Evolutionary conservation across 53 echinoderm and acorn worm genomes (phyloP).

Genomic region (Echinometra lucunter): DNA sequence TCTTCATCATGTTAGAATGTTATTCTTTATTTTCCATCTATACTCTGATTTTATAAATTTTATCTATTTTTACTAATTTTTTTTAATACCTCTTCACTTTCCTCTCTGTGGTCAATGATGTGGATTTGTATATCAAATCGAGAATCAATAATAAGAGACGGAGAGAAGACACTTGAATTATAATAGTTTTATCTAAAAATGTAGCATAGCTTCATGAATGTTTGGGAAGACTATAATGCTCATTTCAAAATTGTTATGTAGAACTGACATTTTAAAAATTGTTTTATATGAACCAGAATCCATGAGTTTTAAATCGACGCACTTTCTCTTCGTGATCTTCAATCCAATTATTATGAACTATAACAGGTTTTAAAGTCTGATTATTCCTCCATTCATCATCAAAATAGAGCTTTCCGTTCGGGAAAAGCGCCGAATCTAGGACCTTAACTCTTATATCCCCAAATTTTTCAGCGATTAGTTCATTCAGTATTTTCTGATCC

Average conservation of each 20-base stretch:
- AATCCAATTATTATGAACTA: slow-evolving; percentile 93
- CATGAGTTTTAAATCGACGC: slow-evolving; percentile 66
- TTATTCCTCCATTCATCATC: slow-evolving; percentile 61
- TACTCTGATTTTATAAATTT: too few species aligned
- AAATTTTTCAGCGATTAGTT: background rate
- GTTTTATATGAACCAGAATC: slow-evolving; percentile 66
- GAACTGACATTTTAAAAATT: background rate
- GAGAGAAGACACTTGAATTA: too few species aligned
- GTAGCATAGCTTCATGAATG: too few species aligned
- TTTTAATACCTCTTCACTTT: too few species aligned
- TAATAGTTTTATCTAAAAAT: too few species aligned
- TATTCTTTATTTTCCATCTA: too few species aligned
- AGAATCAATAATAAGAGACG: too few species aligned
- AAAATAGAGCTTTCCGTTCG: slow-evolving; percentile 83
- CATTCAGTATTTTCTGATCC: slow-evolving; percentile 83
- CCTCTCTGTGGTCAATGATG: too few species aligned
- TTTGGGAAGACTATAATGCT: too few species aligned
- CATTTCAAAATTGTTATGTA: background rate
- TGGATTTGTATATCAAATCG: too few species aligned
- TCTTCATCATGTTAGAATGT: too few species aligned
- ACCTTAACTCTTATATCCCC: slow-evolving; percentile 66
- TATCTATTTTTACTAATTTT: too few species aligned
- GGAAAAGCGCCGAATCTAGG: slow-evolving; percentile 72
- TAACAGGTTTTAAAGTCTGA: slow-evolving; percentile 65
- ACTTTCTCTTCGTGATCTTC: slow-evolving; percentile 73